Conservation (phyloP, 1,140 invertebrate genomes). For the Trypoxylus dichotomus region DNA sequence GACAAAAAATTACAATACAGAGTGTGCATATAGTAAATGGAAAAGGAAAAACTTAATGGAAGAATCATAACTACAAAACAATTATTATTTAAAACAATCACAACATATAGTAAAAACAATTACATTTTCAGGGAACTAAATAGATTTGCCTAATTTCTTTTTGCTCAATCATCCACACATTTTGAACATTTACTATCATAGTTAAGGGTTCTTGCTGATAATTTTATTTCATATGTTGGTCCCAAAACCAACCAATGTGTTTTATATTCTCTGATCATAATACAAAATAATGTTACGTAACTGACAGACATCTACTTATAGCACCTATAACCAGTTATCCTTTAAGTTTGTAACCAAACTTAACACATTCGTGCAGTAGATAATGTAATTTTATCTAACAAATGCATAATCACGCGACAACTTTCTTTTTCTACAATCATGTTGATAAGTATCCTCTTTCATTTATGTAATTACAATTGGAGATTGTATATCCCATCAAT, state of each 20-base stretch:
- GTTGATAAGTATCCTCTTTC: neutral
- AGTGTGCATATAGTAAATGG: neutral
- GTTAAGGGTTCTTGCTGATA: neutral
- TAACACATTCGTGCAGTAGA: conserved; percentile 13
- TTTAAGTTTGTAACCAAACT: conserved; percentile 35
- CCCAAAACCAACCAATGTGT: conserved; percentile 26
- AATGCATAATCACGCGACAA: conserved; percentile 5
- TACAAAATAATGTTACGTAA: conserved; percentile 26
- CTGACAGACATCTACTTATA: neutral
- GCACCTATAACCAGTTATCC: conserved; percentile 16
- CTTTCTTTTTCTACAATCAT: neutral
- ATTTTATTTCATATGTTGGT: conserved; percentile 26
- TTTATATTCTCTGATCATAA: conserved; percentile 17
- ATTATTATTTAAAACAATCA: neutral
- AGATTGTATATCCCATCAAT: too few relatives aligned
- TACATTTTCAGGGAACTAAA: neutral
- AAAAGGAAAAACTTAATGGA: conserved; percentile 14
- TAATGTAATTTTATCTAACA: neutral
- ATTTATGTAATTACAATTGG: too few relatives aligned
- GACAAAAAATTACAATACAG: conserved; percentile 12
- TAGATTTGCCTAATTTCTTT: neutral
- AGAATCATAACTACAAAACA: neutral
- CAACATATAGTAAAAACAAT: neutral
- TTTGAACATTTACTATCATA: neutral
- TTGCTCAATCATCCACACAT: neutral